These are phyloP conservation scores for Doryteuthis pealeii DNA, from an alignment of 1,140 invertebrate genomes.

Conservation along the genomic window DNA sequence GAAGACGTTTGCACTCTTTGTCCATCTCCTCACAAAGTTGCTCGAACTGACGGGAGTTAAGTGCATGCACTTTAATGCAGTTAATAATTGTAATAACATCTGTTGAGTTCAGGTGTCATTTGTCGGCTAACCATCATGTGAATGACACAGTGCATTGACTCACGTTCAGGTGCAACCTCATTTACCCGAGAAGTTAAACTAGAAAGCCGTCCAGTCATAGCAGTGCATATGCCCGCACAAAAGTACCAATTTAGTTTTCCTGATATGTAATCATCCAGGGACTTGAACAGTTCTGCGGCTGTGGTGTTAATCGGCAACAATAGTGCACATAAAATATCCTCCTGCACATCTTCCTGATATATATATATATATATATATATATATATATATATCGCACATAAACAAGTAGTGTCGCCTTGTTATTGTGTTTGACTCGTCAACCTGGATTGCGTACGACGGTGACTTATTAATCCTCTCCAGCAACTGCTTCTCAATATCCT, in stretches of 20 bases:
- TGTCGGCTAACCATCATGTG: not conserved
- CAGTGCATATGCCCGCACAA: not conserved
- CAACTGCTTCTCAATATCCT: too few species aligned
- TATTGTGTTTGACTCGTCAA: not conserved
- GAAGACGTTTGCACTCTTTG: not conserved
- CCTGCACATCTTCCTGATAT: too few species aligned
- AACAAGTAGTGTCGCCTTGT: too few species aligned
- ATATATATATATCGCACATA: too few species aligned
- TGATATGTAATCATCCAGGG: conserved; percentile 1
- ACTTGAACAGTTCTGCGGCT: not conserved
- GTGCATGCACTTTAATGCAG: conserved; percentile 1
- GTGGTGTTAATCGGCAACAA: conserved; percentile 10
- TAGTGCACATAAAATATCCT: too few species aligned
- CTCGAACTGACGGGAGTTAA: not conserved
- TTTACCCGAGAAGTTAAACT: not conserved
- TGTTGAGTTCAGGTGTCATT: conserved; percentile 20
- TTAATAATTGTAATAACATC: conserved; percentile 3
- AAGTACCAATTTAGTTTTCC: not conserved
- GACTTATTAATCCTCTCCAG: too few species aligned
- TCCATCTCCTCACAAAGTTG: not conserved
- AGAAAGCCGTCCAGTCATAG: conserved; percentile 1
- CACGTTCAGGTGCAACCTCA: conserved; percentile 5
- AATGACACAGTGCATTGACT: not conserved
- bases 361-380: too few species aligned
- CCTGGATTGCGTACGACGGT: not conserved